A percentile compares a stretch with the other conserved stretches of the same genome.
Conservation (phyloP, 2,888 invertebrate genomes). For the Hecatera dysodea region DNA sequence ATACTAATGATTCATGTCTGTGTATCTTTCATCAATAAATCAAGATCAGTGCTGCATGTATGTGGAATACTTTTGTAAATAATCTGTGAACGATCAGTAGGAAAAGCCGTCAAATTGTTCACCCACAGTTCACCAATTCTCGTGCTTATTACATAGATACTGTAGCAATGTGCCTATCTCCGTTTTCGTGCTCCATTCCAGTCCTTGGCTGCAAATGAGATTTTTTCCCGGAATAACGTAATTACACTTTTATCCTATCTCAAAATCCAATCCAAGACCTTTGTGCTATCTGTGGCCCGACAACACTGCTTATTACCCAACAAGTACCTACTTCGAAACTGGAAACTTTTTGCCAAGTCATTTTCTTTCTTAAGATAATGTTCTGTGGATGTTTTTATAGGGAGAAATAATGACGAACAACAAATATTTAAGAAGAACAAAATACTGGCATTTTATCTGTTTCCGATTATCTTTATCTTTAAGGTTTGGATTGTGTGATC, state of each 20-base stretch:
- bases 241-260: conserved; percentile 51
- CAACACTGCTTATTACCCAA: conserved; percentile 43
- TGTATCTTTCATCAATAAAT: conserved; percentile 34
- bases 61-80: not conserved
- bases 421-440: conserved; percentile 8
- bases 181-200: conserved; percentile 41
- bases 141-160: conserved; percentile 48
- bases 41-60: not conserved
- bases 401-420: conserved; percentile 15
- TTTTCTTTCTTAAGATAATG: conserved; percentile 37
- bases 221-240: conserved; percentile 50
- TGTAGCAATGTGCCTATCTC: conserved; percentile 43
- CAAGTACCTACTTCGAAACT: conserved; percentile 43
- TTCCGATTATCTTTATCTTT: not conserved
- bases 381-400: conserved; percentile 21
- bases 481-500: no score
- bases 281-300: conserved; percentile 52
- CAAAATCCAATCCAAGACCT: conserved; percentile 54
- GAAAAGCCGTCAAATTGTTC: conserved; percentile 20
- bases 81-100: conserved; percentile 25
- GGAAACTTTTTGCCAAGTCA: conserved; percentile 39
- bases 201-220: conserved; percentile 49
- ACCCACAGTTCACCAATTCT: conserved; percentile 39
- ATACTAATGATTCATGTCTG: conserved; percentile 11
- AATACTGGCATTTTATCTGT: not conserved